Evolutionary conservation across 2,888 invertebrate genomes (phyloP).

Genomic region (Morpho helenor): DNA sequence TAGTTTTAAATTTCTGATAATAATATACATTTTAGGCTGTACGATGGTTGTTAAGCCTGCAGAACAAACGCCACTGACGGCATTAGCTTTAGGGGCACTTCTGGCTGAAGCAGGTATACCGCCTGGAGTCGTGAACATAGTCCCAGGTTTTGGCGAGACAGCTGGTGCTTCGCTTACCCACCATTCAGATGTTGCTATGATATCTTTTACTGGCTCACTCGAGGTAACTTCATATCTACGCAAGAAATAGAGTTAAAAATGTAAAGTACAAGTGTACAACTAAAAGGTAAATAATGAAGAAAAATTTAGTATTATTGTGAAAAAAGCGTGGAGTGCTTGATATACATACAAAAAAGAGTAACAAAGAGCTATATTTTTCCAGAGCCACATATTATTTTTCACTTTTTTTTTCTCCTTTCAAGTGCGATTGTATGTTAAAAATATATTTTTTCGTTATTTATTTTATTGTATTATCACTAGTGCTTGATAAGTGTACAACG

Average conservation of each 20-base stretch:
- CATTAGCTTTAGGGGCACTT: slow-evolving; percentile 89
- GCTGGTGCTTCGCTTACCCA: slow-evolving; percentile 87
- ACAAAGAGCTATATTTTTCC: too few species aligned
- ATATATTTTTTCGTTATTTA: too few species aligned
- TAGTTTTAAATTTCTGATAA: neutral
- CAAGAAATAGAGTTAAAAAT: too few species aligned
- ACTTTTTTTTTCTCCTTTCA: too few species aligned
- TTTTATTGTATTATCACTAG: too few species aligned
- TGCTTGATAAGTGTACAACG: too few species aligned
- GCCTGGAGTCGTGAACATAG: slow-evolving; percentile 91
- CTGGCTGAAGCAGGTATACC: slow-evolving; percentile 93
- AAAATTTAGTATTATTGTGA: too few species aligned
- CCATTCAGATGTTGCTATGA: slow-evolving; percentile 87
- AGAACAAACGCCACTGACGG: slow-evolving; percentile 95
- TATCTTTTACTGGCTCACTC: slow-evolving; percentile 84
- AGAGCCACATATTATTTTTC: too few species aligned
- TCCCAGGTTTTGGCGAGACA: slow-evolving; percentile 89
- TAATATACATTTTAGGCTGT: slow-evolving; percentile 71
- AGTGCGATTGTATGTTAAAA: too few species aligned
- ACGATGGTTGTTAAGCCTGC: slow-evolving; percentile 94
- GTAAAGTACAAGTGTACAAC: neutral
- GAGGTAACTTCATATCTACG: slow-evolving; percentile 35
- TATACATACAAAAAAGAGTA: too few species aligned
- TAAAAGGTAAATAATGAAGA: neutral
- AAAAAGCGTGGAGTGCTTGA: too few species aligned